Evolutionary conservation across 2,888 invertebrate species (phyloP).

Genomic region (Drosophila silvestris): DNA sequence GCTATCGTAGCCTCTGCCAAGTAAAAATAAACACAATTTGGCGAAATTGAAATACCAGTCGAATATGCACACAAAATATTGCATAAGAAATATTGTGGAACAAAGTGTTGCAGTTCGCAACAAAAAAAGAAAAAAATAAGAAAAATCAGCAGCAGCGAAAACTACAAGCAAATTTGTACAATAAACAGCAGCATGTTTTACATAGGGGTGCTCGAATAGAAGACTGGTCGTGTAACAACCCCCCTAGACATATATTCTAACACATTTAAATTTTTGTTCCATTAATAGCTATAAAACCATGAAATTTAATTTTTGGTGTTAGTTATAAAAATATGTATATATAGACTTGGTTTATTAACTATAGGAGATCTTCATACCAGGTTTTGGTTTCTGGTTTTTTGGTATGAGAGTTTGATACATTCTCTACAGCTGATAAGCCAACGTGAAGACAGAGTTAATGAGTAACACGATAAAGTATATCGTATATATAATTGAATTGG

Average conservation of each 20-base stretch:
- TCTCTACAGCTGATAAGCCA: too few relatives aligned
- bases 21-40: conserved; percentile 56
- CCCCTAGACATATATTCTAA: not conserved
- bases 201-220: not conserved
- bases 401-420: not conserved
- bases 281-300: too few relatives aligned
- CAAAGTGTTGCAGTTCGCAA: conserved; percentile 36
- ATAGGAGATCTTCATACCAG: not conserved
- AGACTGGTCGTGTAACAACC: not conserved
- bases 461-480: too few relatives aligned
- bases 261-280: not conserved
- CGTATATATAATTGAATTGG: not conserved
- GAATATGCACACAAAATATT: conserved; percentile 55
- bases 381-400: not conserved
- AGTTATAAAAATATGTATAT: not conserved
- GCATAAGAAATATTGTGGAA: conserved; percentile 45
- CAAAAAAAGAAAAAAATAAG: conserved; percentile 16
- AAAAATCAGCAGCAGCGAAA: conserved; percentile 8
- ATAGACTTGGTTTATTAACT: not conserved
- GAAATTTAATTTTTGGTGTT: too few relatives aligned
- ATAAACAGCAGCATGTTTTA: not conserved
- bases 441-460: not conserved
- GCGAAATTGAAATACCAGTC: conserved; percentile 56
- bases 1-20: conserved; percentile 6
- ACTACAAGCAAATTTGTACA: not conserved